Evolutionary conservation across 2,888 invertebrate species (phyloP), one percentile per base, ranked within the genome.

Genomic region (Pycnomerus fuliginosus): DNA sequence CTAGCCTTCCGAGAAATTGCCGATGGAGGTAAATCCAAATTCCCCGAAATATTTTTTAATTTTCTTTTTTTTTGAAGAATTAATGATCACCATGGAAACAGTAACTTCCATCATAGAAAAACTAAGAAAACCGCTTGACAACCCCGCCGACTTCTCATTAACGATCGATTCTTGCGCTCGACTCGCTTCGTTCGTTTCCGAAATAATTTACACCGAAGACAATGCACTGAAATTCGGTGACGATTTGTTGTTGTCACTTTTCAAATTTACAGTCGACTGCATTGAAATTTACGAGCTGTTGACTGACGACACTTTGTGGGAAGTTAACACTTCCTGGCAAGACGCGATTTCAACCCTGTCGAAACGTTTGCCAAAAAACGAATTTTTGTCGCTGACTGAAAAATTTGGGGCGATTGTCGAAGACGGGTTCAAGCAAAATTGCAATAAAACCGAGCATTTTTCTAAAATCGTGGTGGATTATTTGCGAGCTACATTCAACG

Each of bases 301-400:
- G 38, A 67, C 73, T 1, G 48, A 68, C 42, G 79, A 78, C 49
- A 78, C 80, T 7, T 67, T 80, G 53, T 73, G 74, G 73, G 81
- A 80, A 67, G 69, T 76, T 23, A 76, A 74, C 12, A 74, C 77
- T 10, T 75, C 80, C 24, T 80, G 81, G 80, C 79, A 77, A 59
- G 80, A 79, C 65, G 74, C 75, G 3, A 52, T 79, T 2, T 69
- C 71, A 1, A 45, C 49, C 23, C 54, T 55, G 43, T 49, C 44
- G 34, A 60, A 44, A 39, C 53, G 44, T 30, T 40, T 62, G 16
- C 29, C 38, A 3, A 48, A 50, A 23, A 34, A 49, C 8, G 52
- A 61, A 1, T 48, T 53, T 25, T 22, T 36, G 7, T 16, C 23
- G 1, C 28, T 64, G 8, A 36, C 49, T 0, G 42, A 44, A 3